Evolutionary conservation across 2,888 invertebrate genomes (phyloP), one percentile per base, ranked within the genome.

Genomic region (Erannis defoliaria): DNA sequence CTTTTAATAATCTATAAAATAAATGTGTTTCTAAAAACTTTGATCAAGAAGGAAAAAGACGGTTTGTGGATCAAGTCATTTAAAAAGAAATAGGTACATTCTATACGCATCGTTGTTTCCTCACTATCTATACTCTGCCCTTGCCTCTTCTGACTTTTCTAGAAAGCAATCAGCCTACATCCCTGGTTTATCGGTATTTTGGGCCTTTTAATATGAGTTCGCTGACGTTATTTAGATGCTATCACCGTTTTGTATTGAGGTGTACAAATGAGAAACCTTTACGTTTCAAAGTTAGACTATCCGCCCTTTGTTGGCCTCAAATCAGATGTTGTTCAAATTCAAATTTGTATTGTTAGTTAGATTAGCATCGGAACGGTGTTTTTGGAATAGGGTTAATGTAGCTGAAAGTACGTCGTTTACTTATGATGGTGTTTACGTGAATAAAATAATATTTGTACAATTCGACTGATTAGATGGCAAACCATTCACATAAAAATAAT

Each of bases 161-260:
- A 48, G 74, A 73, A 62, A 40, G 5, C 68, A 58, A 66, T 61
- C 6, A 50, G 43, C 50, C 40, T 58, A 69, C 14, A 67, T 73
- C 74, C 54, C 21, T 48, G 64, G 63, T 60, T 69, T 75, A 84
- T 86, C 75, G 84, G 76, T 74, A 81, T 85, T 88, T 83, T 72
- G 84, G 86, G 77, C 86, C 82, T 86, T 88, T 87, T 86, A 88
- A 86, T 89, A 87, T 84, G 80, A 85, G 80, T 83, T 84, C 77
- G 73, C 78, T 80, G 83, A 88, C 82, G 88, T 78, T 82, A 79
- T 88, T 88, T 79, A 89, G 89, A 90, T 90, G 60, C 50, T 82
- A 89, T 89, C 89, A 23, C 38, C 62, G 66, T 76, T 79, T 84
- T 88, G 88, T 87, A 89, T 85, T 89, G 89, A 90, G 88, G 87